Conservation (phyloP, 2,888 invertebrate species). For the Fissipunctia ypsillon region DNA sequence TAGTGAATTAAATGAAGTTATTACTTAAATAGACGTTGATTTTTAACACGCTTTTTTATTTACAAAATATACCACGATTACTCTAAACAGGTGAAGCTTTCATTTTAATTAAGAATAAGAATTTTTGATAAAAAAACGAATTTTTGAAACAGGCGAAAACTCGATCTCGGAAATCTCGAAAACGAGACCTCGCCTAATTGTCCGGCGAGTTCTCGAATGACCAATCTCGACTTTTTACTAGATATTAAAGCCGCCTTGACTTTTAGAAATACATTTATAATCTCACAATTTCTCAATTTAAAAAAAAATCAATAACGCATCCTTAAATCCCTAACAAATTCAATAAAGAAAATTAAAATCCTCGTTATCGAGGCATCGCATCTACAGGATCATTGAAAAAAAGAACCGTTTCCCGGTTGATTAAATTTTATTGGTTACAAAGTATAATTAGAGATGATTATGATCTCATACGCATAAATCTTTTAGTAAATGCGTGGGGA, state of each 20-base stretch:
- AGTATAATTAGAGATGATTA: constrained; percentile 79
- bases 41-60: too few species aligned
- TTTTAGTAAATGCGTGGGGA: constrained; percentile 65
- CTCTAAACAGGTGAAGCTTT: too few species aligned
- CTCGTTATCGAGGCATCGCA: constrained; percentile 73
- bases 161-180: background rate
- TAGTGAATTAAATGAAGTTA: too few species aligned
- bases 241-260: background rate
- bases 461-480: constrained; percentile 72
- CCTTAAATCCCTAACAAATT: constrained; percentile 56
- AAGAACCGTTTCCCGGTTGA: constrained; percentile 73
- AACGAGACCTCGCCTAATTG: background rate
- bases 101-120: background rate
- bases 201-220: background rate
- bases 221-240: too few species aligned
- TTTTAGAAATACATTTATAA: background rate
- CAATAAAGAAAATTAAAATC: constrained; percentile 70
- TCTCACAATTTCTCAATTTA: constrained; percentile 18
- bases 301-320: constrained; percentile 45
- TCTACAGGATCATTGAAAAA: constrained; percentile 70
- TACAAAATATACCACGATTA: too few species aligned
- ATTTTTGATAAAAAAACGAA: background rate
- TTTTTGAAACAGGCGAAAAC: background rate
- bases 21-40: too few species aligned
- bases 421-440: constrained; percentile 81